Conservation (phyloP, 35 echinoderm and acorn worm species). For the Apostichopus japonicus region DNA sequence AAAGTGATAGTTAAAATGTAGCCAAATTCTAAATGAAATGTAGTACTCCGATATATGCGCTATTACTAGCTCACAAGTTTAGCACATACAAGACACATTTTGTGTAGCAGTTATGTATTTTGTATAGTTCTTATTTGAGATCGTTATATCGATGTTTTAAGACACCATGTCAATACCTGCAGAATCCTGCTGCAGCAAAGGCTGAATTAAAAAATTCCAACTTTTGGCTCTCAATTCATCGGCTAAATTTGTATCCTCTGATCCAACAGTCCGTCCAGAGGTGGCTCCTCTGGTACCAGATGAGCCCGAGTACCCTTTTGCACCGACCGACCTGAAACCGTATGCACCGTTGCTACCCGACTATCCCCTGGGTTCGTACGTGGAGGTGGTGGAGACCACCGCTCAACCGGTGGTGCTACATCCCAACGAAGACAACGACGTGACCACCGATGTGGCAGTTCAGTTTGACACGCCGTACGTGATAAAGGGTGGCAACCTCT, state of each 20-base stretch:
- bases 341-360: not conserved
- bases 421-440: constrained; percentile 29
- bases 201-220: too few species aligned
- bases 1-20: too few species aligned
- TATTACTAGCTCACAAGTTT: too few species aligned
- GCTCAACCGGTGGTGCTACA: constrained; percentile 31
- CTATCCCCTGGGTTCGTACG: not conserved
- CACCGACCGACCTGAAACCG: not conserved
- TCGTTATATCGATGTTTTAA: too few species aligned
- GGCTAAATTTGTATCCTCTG: not conserved
- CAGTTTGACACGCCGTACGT: constrained; percentile 50
- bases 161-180: too few species aligned
- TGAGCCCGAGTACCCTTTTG: not conserved
- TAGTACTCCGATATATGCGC: too few species aligned
- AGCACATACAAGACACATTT: too few species aligned
- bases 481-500: constrained; percentile 44
- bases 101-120: too few species aligned
- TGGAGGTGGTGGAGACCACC: constrained; percentile 43
- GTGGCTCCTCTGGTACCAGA: constrained; percentile 12
- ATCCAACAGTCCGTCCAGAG: not conserved
- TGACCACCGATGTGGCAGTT: constrained; percentile 13
- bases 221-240: too few species aligned
- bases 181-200: too few species aligned
- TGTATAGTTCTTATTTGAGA: too few species aligned
- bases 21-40: too few species aligned